Conservation (phyloP, 2,113 vertebrate genomes). For the Melozone crissalis region DNA sequence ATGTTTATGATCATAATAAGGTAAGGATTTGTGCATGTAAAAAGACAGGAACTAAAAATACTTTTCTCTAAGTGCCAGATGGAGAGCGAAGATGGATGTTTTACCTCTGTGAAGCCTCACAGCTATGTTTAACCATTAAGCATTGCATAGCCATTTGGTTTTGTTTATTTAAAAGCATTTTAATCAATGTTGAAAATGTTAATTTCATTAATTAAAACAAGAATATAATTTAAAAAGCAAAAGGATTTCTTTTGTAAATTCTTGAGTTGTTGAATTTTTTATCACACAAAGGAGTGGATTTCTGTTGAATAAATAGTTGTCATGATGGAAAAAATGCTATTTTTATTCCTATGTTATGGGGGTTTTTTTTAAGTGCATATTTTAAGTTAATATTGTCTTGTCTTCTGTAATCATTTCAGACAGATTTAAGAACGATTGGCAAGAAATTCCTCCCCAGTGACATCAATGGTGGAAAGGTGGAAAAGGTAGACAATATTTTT, state of each 20-base stretch:
- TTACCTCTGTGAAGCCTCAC: background rate
- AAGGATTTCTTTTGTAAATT: background rate
- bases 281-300: background rate
- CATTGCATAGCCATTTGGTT: background rate
- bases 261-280: background rate
- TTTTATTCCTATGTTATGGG: background rate
- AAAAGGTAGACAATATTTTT: slow-evolving; percentile 82
- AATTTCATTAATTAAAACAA: background rate
- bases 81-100: background rate
- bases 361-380: background rate
- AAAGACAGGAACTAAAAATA: background rate
- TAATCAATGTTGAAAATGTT: background rate
- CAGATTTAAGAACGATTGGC: slow-evolving; percentile 92
- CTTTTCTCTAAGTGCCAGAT: background rate
- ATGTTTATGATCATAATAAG: background rate
- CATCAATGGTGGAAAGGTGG: slow-evolving; percentile 92
- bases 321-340: background rate
- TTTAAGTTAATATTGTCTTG: slow-evolving; percentile 53
- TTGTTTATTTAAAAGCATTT: background rate
- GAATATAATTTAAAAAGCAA: background rate
- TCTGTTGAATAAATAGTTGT: background rate
- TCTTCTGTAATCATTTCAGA: slow-evolving; percentile 80
- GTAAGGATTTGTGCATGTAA: background rate
- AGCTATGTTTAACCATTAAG: background rate
- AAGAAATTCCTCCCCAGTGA: slow-evolving; percentile 90